Percentiles rank a stretch among this genome's conserved stretches.
These are phyloP conservation scores for Hoplodrina blanda DNA, from an alignment of 2,888 invertebrate species.

Conservation along the genomic window DNA sequence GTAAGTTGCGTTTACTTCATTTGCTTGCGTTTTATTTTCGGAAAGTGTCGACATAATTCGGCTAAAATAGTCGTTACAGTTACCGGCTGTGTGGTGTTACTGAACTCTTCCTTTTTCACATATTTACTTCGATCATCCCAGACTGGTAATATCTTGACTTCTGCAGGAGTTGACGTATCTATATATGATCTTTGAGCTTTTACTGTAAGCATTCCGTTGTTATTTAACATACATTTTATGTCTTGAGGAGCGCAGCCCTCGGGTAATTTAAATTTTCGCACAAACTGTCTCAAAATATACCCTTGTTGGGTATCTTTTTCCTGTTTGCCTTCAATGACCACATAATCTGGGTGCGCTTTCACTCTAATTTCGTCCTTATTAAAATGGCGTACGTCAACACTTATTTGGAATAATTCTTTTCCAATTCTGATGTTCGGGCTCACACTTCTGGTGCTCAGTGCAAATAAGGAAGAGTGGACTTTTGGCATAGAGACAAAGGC, in stretches of 20 bases:
- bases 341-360: conserved; percentile 79
- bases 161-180: conserved; percentile 71
- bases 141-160: conserved; percentile 44
- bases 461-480: conserved; percentile 59
- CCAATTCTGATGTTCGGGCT: conserved; percentile 76
- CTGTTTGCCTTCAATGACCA: conserved; percentile 84
- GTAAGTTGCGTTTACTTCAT: too few relatives aligned
- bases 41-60: conserved; percentile 19
- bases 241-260: conserved; percentile 72
- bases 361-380: conserved; percentile 81
- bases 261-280: conserved; percentile 81
- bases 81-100: too few relatives aligned
- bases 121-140: too few relatives aligned
- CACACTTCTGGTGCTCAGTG: conserved; percentile 65
- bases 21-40: conserved; percentile 18
- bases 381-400: conserved; percentile 78
- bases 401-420: conserved; percentile 80
- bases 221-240: too few relatives aligned
- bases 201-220: conserved; percentile 49
- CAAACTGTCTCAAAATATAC: conserved; percentile 75
- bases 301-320: conserved; percentile 77
- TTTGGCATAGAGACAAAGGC: conserved; percentile 46
- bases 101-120: conserved; percentile 7
- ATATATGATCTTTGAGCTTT: conserved; percentile 73
- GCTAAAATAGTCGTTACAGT: too few relatives aligned